Evolutionary conservation across 2,888 invertebrate species (phyloP).

Genomic region (Tetramorium bicarinatum): DNA sequence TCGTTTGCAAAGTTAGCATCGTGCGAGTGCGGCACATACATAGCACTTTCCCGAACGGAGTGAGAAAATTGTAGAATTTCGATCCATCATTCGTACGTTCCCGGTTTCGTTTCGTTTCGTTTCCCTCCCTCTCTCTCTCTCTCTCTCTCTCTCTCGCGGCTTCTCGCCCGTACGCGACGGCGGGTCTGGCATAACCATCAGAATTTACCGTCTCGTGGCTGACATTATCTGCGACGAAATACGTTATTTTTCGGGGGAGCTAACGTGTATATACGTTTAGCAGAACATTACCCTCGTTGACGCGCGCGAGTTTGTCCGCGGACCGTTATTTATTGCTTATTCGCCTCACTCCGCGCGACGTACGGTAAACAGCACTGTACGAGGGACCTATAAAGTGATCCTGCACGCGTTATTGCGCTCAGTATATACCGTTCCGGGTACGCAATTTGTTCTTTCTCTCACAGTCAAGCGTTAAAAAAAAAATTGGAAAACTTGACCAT

Average conservation of each 20-base stretch:
- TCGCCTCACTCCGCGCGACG: constrained; percentile 57
- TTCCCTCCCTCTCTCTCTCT: neutral
- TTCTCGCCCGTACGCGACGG: neutral
- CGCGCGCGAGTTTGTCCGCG: constrained; percentile 37
- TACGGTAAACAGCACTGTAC: constrained; percentile 56
- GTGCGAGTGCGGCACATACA: constrained; percentile 56
- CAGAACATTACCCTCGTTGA: constrained; percentile 60
- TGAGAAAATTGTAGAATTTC: constrained; percentile 69
- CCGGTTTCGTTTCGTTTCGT: constrained; percentile 20
- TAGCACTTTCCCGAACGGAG: constrained; percentile 35
- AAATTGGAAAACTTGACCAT: constrained; percentile 72
- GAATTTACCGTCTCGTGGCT: constrained; percentile 63
- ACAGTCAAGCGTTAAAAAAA: constrained; percentile 49
- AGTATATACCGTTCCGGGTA: neutral
- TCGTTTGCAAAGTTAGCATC: constrained; percentile 64
- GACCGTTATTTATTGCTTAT: constrained; percentile 75
- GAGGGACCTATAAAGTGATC: constrained; percentile 65
- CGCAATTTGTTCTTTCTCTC: constrained; percentile 46
- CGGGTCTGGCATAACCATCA: constrained; percentile 45
- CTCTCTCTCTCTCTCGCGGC: neutral
- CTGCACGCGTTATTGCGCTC: constrained; percentile 55
- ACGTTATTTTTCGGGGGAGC: constrained; percentile 60
- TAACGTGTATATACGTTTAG: constrained; percentile 67
- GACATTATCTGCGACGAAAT: constrained; percentile 63
- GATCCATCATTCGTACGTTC: constrained; percentile 63